phyloP scores from a whole-genome alignment of 2,888 invertebrate genomes.

The Sacculina carcini region DNA sequence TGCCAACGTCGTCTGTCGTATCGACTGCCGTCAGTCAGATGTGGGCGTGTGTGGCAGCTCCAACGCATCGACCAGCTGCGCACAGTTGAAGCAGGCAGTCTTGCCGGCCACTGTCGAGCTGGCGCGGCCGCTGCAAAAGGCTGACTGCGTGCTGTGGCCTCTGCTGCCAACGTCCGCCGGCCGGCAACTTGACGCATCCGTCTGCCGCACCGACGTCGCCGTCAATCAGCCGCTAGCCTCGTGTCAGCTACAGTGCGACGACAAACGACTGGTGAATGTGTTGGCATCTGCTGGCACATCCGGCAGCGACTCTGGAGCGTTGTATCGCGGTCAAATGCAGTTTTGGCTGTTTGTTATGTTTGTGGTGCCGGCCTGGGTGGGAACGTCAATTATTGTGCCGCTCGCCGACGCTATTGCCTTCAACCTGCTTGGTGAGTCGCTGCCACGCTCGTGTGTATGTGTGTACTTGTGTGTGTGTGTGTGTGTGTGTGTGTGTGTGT shows the following conservation, averaged over 20 bases:
- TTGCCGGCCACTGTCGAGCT: background rate
- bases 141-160: background rate
- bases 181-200: background rate
- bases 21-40: background rate
- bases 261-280: background rate
- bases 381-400: conserved; percentile 61
- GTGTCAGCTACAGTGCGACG: background rate
- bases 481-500: too few species aligned
- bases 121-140: too few species aligned
- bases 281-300: background rate
- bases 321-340: conserved; percentile 22
- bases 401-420: conserved; percentile 74
- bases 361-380: conserved; percentile 51
- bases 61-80: background rate
- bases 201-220: too few species aligned
- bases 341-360: conserved; percentile 54
- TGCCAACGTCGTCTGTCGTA: background rate
- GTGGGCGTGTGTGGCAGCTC: background rate
- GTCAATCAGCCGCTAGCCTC: too few species aligned
- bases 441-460: too few species aligned
- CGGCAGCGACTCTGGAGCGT: background rate
- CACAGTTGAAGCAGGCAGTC: too few species aligned
- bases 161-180: background rate
- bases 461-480: too few species aligned
- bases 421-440: conserved; percentile 37